These are phyloP conservation scores for Aphaenogaster floridana DNA, from an alignment of 1,140 invertebrate genomes.

Conservation along the genomic window DNA sequence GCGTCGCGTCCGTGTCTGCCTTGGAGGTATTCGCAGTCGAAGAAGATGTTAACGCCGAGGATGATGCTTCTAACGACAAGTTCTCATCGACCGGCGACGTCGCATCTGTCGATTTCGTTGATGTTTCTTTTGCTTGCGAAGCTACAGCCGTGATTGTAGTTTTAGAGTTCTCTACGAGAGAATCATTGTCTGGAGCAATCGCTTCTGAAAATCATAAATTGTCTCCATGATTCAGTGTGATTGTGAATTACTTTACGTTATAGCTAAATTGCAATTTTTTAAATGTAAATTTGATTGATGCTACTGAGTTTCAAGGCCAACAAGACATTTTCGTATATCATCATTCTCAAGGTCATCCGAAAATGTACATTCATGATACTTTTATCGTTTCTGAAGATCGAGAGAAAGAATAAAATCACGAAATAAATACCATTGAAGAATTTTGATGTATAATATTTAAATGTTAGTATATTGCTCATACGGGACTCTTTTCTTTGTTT, in stretches of 20 bases:
- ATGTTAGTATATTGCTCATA: background rate
- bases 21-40: slow-evolving; percentile 1
- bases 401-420: background rate
- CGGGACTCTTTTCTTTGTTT: background rate
- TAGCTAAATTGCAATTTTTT: background rate
- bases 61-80: background rate
- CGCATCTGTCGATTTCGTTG: background rate
- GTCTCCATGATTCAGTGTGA: background rate
- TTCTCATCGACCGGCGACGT: background rate
- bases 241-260: background rate
- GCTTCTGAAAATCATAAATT: slow-evolving; percentile 66
- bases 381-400: background rate
- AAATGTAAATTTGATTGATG: background rate
- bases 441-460: background rate
- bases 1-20: background rate
- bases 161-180: background rate
- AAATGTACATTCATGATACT: background rate
- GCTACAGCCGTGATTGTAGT: background rate
- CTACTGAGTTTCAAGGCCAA: background rate
- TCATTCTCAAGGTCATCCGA: slow-evolving; percentile 25
- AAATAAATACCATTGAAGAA: background rate
- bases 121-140: background rate
- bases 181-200: slow-evolving; percentile 42
- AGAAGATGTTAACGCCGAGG: background rate
- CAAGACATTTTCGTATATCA: background rate